A percentile compares a stretch with the other conserved stretches of the same genome.
phyloP scores from a whole-genome alignment of 2,113 vertebrate genomes.

The Notothenia coriiceps region DNA sequence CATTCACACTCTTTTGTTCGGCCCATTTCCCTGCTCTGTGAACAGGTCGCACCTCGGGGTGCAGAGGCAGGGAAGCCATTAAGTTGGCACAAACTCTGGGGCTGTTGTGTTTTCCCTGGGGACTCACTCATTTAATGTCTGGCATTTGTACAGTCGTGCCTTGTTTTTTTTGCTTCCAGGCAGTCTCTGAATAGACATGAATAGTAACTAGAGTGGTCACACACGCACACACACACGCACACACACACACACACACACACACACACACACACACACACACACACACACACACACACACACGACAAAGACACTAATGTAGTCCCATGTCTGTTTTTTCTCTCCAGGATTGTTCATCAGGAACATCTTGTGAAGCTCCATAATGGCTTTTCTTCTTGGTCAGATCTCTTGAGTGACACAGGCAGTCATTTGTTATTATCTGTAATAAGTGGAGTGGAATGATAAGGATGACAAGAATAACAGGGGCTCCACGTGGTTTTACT shows the following conservation, averaged over 20 bases:
- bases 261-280: constrained; percentile 10
- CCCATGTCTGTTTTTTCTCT: constrained; percentile 51
- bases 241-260: neutral
- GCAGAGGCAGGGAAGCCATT: constrained; percentile 55
- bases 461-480: constrained; percentile 59
- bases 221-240: neutral
- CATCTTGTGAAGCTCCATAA: constrained; percentile 54
- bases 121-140: constrained; percentile 69
- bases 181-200: constrained; percentile 66
- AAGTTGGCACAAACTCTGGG: constrained; percentile 56
- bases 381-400: constrained; percentile 69
- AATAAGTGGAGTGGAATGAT: constrained; percentile 82
- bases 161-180: constrained; percentile 32
- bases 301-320: constrained; percentile 69
- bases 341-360: constrained; percentile 60
- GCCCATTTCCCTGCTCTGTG: constrained; percentile 51
- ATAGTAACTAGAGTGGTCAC: constrained; percentile 55
- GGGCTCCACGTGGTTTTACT: constrained; percentile 33
- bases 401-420: constrained; percentile 75
- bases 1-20: constrained; percentile 56
- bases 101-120: constrained; percentile 61
- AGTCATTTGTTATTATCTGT: constrained; percentile 79
- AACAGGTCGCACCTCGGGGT: constrained; percentile 44
- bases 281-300: no score
- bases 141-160: constrained; percentile 39